Conservation (phyloP, 2,888 invertebrate genomes). For the Gnatocerus cornutus region DNA sequence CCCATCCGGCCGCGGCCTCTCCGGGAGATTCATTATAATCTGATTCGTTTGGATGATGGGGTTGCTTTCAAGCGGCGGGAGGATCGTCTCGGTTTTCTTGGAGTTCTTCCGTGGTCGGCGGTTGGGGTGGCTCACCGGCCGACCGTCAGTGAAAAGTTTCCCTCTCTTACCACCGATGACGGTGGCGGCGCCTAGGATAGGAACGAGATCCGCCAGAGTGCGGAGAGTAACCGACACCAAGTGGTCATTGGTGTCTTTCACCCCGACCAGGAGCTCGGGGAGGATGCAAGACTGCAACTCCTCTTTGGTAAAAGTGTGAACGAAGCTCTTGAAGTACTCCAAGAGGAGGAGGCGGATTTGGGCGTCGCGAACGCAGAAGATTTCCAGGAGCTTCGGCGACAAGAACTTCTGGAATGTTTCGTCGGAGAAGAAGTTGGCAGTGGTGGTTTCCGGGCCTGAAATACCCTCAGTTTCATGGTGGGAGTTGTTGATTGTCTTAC, state of each 20-base stretch:
- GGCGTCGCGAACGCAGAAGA: constrained; percentile 89
- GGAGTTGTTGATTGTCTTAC: too few species aligned
- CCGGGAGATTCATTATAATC: constrained; percentile 74
- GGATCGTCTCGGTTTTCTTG: constrained; percentile 44
- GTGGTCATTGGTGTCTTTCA: constrained; percentile 89
- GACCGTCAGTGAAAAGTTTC: constrained; percentile 89
- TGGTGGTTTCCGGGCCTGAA: constrained; percentile 4
- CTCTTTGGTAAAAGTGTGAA: constrained; percentile 82
- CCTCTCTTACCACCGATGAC: constrained; percentile 89
- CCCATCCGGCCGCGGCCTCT: constrained; percentile 87
- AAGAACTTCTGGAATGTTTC: constrained; percentile 82
- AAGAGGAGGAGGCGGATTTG: constrained; percentile 87
- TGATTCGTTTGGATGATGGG: constrained; percentile 15
- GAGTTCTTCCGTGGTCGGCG: constrained; percentile 49
- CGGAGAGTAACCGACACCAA: constrained; percentile 87
- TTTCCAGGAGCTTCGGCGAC: constrained; percentile 83
- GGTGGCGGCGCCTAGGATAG: constrained; percentile 87
- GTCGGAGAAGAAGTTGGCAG: constrained; percentile 71
- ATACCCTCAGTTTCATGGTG: not conserved
- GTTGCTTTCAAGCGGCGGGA: constrained; percentile 2
- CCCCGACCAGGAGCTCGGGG: constrained; percentile 91
- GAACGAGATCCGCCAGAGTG: constrained; percentile 88
- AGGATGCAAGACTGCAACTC: constrained; percentile 85
- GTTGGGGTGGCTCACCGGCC: constrained; percentile 74
- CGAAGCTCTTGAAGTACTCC: constrained; percentile 84